Conservation (phyloP, 1,140 invertebrate species). For the Lepidurus apus region DNA sequence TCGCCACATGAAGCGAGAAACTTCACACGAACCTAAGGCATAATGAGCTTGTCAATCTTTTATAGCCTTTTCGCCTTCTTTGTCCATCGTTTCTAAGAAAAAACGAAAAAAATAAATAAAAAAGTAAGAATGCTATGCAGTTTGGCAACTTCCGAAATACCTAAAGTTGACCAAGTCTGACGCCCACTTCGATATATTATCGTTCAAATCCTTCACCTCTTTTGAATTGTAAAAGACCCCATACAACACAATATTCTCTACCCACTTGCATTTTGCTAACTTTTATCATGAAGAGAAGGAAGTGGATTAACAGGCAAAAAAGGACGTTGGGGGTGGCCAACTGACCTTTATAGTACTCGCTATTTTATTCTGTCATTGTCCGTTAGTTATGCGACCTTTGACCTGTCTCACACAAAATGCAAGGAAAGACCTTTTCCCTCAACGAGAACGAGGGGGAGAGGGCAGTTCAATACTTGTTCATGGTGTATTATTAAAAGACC, state of each 20-base stretch:
- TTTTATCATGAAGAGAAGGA: background rate
- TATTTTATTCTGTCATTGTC: background rate
- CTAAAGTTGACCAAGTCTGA: background rate
- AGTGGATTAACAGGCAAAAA: background rate
- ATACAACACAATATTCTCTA: background rate
- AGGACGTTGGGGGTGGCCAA: background rate
- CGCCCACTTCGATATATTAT: background rate
- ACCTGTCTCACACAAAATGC: background rate
- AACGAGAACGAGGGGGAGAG: background rate
- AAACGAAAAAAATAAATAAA: no score
- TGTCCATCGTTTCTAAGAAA: background rate
- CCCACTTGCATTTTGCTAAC: background rate
- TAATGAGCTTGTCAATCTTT: constrained; percentile 2
- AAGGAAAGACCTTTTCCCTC: background rate
- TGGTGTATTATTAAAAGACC: background rate
- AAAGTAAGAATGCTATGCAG: background rate
- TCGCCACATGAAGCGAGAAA: background rate
- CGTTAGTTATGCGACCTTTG: background rate
- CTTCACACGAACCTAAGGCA: background rate
- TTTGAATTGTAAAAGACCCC: constrained; percentile 1
- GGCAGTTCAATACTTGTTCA: background rate
- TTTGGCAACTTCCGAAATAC: background rate
- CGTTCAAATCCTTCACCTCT: background rate
- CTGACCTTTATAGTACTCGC: background rate
- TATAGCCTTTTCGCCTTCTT: background rate